These are phyloP conservation scores for Synergus umbraculus DNA, from an alignment of 2,888 invertebrate species.

Conservation along the genomic window DNA sequence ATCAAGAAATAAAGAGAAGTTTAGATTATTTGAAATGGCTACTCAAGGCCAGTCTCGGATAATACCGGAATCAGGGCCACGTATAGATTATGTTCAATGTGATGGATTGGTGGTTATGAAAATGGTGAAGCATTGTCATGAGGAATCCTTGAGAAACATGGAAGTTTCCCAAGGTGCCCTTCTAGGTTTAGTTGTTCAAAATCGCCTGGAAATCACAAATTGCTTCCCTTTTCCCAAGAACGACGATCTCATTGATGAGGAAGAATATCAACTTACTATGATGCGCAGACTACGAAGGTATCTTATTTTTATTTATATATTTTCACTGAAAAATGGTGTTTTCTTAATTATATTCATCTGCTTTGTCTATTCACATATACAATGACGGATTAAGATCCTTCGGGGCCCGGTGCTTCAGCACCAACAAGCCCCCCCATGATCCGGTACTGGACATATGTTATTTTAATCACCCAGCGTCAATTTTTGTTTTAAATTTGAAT, in stretches of 20 bases:
- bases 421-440: no score
- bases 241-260: conserved; percentile 95
- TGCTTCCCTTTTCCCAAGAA: conserved; percentile 98
- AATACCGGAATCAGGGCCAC: conserved; percentile 78
- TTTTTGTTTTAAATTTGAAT: not conserved
- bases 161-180: conserved; percentile 97
- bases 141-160: conserved; percentile 95
- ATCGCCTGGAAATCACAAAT: conserved; percentile 95
- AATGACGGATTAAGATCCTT: no score
- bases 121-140: conserved; percentile 99
- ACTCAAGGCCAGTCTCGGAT: conserved; percentile 22
- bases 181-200: conserved; percentile 92
- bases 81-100: conserved; percentile 93
- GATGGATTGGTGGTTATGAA: conserved; percentile 98
- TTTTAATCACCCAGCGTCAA: conserved; percentile 5
- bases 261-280: conserved; percentile 96
- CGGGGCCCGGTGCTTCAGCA: no score
- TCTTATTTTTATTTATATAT: not conserved
- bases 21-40: conserved; percentile 9
- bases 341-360: not conserved
- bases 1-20: not conserved
- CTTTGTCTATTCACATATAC: not conserved
- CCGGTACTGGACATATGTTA: not conserved
- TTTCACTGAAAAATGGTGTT: not conserved
- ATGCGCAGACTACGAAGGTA: conserved; percentile 91